phyloP scores from a whole-genome alignment of 2,888 invertebrate genomes.

The Troides oblongomaculatus region DNA sequence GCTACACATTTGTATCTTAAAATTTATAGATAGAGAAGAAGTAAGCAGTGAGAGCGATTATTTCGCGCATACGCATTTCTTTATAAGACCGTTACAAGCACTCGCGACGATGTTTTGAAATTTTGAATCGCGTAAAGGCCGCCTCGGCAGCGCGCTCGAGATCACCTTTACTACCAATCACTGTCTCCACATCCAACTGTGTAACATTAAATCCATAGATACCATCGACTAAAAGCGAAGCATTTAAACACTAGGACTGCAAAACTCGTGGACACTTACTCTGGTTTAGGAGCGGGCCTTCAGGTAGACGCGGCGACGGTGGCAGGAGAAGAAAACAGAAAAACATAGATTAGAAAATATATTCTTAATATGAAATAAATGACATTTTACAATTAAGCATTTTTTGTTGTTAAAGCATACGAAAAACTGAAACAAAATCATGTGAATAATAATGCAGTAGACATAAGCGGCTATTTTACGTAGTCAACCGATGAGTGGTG shows the following conservation, averaged over 20 bases:
- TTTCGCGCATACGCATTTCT: conserved; percentile 61
- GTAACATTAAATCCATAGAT: conserved; percentile 47
- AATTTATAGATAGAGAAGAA: conserved; percentile 52
- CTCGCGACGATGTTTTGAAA: conserved; percentile 39
- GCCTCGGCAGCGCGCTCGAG: conserved; percentile 37
- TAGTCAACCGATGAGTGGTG: background rate
- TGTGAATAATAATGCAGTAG: conserved; percentile 17
- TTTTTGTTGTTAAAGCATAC: conserved; percentile 38
- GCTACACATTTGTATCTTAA: conserved; percentile 45
- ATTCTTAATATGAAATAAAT: conserved; percentile 24
- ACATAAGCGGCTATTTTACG: conserved; percentile 4
- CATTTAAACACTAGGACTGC: conserved; percentile 42
- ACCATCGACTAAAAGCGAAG: conserved; percentile 67
- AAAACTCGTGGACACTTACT: conserved; percentile 76
- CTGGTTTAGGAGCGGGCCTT: conserved; percentile 84
- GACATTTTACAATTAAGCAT: conserved; percentile 28
- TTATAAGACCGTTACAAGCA: conserved; percentile 61
- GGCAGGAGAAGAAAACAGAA: conserved; percentile 60
- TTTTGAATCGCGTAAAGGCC: conserved; percentile 48
- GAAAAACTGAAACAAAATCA: conserved; percentile 32
- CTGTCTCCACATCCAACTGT: conserved; percentile 49
- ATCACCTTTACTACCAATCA: conserved; percentile 55
- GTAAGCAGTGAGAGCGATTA: conserved; percentile 66
- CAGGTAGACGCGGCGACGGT: conserved; percentile 63
- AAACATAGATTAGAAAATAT: conserved; percentile 58